Conservation (phyloP, 2,888 invertebrate genomes). For the Salpingus planirostris region DNA sequence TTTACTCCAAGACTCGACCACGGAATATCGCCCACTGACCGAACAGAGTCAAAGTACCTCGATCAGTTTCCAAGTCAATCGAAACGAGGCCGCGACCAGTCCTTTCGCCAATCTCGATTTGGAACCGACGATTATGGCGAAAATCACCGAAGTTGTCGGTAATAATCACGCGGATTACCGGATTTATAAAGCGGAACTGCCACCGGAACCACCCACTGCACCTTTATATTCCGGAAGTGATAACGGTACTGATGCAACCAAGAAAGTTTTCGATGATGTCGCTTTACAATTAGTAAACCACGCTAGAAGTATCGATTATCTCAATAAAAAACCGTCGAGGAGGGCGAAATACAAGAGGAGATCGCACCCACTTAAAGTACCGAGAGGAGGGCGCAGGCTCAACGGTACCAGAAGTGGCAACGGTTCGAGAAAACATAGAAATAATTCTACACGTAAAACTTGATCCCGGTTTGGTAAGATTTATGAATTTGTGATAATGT, state of each 20-base stretch:
- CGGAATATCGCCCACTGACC: constrained; percentile 26
- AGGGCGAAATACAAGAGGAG: constrained; percentile 23
- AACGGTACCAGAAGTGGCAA: too few relatives aligned
- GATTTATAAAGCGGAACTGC: constrained; percentile 24
- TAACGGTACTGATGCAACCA: constrained; percentile 12
- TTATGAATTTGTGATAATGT: too few relatives aligned
- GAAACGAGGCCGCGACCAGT: constrained; percentile 21
- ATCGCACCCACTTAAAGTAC: too few relatives aligned
- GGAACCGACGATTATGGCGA: constrained; percentile 16
- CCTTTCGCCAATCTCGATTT: background rate
- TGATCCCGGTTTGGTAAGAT: too few relatives aligned
- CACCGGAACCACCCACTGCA: constrained; percentile 8
- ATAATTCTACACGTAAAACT: too few relatives aligned
- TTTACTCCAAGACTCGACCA: constrained; percentile 14
- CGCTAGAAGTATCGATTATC: constrained; percentile 34
- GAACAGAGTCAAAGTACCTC: constrained; percentile 47
- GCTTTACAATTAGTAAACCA: constrained; percentile 39
- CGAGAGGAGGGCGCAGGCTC: too few relatives aligned
- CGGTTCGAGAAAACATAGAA: too few relatives aligned
- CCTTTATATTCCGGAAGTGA: too few relatives aligned
- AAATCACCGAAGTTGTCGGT: constrained; percentile 15
- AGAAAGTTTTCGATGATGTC: constrained; percentile 30
- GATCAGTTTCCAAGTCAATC: constrained; percentile 46
- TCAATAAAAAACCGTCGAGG: constrained; percentile 20
- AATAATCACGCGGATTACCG: constrained; percentile 15